Conservation (phyloP, 1,140 invertebrate species). For the Aphelinus certus region DNA sequence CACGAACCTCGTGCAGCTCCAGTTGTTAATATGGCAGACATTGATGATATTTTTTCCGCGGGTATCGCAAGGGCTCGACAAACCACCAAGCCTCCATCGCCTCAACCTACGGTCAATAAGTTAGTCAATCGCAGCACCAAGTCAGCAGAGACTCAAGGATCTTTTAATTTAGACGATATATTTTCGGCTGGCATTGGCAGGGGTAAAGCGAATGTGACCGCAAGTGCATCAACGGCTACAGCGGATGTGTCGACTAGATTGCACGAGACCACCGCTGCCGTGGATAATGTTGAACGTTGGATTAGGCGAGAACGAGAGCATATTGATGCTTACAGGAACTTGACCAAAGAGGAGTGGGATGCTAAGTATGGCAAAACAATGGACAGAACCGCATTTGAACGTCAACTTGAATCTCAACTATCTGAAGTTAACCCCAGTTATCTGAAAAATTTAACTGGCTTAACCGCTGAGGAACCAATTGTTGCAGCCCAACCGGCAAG, state of each 20-base stretch:
- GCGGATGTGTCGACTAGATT: background rate
- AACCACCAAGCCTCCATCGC: constrained; percentile 34
- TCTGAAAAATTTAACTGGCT: constrained; percentile 11
- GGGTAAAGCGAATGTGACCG: constrained; percentile 39
- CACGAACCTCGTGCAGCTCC: constrained; percentile 37
- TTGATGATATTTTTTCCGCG: constrained; percentile 51
- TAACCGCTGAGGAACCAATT: background rate
- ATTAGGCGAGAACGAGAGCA: constrained; percentile 51
- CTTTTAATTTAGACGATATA: constrained; percentile 53
- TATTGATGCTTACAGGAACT: constrained; percentile 55
- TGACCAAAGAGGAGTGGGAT: constrained; percentile 64
- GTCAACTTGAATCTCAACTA: constrained; percentile 31
- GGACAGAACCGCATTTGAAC: constrained; percentile 35
- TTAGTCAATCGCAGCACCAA: constrained; percentile 23
- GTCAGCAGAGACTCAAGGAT: constrained; percentile 5
- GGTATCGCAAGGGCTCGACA: constrained; percentile 46
- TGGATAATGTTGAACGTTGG: constrained; percentile 45
- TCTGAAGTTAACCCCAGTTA: constrained; percentile 29
- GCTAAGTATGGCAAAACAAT: constrained; percentile 52
- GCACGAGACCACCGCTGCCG: background rate
- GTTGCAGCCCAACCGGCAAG: background rate
- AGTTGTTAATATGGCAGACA: constrained; percentile 43
- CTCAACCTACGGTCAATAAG: background rate
- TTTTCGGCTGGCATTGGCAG: constrained; percentile 55
- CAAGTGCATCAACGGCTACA: background rate